These are phyloP conservation scores for Dinothrombium tinctorium DNA, from an alignment of 1,140 invertebrate species.

Conservation along the genomic window DNA sequence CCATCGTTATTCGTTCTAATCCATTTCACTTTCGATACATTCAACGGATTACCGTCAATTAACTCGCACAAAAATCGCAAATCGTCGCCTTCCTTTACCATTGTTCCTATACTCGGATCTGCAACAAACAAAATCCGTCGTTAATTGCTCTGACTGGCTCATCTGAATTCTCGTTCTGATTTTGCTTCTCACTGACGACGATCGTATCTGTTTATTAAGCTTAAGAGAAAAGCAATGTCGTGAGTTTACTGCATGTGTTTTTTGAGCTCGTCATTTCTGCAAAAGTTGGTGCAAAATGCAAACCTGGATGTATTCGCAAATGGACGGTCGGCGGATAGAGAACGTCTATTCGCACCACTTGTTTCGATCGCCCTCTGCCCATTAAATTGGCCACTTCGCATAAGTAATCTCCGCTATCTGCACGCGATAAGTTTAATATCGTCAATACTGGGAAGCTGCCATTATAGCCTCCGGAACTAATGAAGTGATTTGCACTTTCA, in stretches of 20 bases:
- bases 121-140: no score
- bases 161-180: no score
- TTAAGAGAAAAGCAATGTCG: no score
- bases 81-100: conserved; percentile 42
- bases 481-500: conserved; percentile 5
- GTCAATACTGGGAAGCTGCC: conserved; percentile 25
- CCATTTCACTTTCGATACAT: conserved; percentile 33
- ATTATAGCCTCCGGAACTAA: neutral
- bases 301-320: conserved; percentile 34
- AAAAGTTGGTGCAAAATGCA: neutral
- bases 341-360: conserved; percentile 14
- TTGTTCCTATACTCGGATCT: neutral
- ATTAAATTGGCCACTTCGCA: conserved; percentile 51
- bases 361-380: conserved; percentile 29
- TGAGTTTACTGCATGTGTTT: no score
- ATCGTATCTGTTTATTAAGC: no score
- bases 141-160: no score
- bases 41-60: conserved; percentile 27
- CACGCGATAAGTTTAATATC: conserved; percentile 44
- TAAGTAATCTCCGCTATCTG: conserved; percentile 52
- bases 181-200: no score
- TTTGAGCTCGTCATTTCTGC: no score
- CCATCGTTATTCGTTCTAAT: conserved; percentile 37
- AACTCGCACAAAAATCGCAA: conserved; percentile 48
- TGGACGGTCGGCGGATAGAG: conserved; percentile 34